Evolutionary conservation across 2,113 vertebrate genomes (phyloP), one percentile per base, ranked within the genome.

Genomic region (Vanacampus margaritifer): DNA sequence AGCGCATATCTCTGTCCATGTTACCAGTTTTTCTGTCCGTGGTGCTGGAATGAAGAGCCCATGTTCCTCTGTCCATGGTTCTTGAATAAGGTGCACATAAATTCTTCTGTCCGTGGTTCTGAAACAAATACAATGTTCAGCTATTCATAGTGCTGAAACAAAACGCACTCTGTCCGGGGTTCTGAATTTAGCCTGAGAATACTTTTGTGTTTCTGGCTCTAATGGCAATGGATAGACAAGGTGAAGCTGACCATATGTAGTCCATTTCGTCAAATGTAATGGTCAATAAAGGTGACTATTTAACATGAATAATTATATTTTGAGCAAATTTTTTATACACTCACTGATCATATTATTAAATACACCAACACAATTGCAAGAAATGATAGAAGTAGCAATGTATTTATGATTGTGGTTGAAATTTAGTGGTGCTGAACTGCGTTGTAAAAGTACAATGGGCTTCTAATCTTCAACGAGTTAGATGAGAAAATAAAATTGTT

Each of bases 241-340:
- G 48, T 72, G 63, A 36, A 50, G 56, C 63, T 71, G 65, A 71
- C 66, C 56, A 65, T 65, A 69, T 67, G 56, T 62, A 43, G 68
- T 78, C 79, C 72, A 81, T 87, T 90, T 84, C 57, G 64, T 78
- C 69, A 72, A 78, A 78, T 84, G 89, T 76, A 89, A 87, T 73
- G 68, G 79, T 76, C 71, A 80, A 85, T 85, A 82, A 79, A 86
- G 83, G 86, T 84, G 87, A 88, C 88, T 89, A 87, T 89, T 87
- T 2, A 57, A 84, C 74, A 87, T 86, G 82, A 76, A 75, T 82
- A 81, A 90, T 10, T 9, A 4, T n/a, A 46, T 2, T 19, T 6
- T 19, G 21, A 10, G 19, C 21, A 51, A 51, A 10, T 23, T 51
- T 21, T n/a, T 11, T 10, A 51, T 14, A 46, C 16, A 46, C 11